Base-by-base conservation (phyloP, 1,140 invertebrate genomes). In the Ostrea denselamellosa region DNA sequence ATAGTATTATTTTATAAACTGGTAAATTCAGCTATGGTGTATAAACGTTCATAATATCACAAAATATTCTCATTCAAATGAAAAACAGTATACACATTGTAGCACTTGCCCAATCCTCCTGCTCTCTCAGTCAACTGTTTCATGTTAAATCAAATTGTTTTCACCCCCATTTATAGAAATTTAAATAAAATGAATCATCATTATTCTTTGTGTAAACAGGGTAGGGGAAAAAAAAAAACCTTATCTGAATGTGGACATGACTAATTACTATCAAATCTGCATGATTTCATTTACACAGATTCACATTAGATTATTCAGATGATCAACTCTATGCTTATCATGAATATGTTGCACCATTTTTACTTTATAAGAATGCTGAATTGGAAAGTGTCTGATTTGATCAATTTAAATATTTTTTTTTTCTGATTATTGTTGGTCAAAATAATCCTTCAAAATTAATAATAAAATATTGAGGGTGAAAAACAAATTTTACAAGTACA, bases 31-130 rank as follows among this genome's bases (percentile, higher is more conserved):
- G 28, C 25, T 28, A 77, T 25, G 14, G 12, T 77, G 68, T 77
- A 25, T 77, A 77, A 77, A 77, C 22, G 25, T 77, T 14, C 14
- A 25, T 77, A 77, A 77, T 77, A 77, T 77, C 68, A 77, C 68
- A 77, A 77, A 77, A 77, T 77, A 77, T 28, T 77, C 22, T 77
- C 68, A 77, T 77, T 77, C 25, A 77, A 77, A 77, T 34, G 25
- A 34, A 77, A 77, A 77, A 77, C 22, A 77, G 28, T 28, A 77
- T 25, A 77, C 68, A 77, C 68, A 77, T 28, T 28, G 22, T 77
- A 77, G 68, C 68, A 77, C 68, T 77, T 77, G 68, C 28, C 28
- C 65, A 28, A n/a, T 9, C 12, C 28, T 28, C 2, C 25, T 28
- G 25, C 22, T 77, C 25, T 77, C 68, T 25, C 68, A 77, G 12